Evolutionary conservation across 2,888 invertebrate species (phyloP), one percentile per base, ranked within the genome.

Genomic region (Cyaniris semiargus): DNA sequence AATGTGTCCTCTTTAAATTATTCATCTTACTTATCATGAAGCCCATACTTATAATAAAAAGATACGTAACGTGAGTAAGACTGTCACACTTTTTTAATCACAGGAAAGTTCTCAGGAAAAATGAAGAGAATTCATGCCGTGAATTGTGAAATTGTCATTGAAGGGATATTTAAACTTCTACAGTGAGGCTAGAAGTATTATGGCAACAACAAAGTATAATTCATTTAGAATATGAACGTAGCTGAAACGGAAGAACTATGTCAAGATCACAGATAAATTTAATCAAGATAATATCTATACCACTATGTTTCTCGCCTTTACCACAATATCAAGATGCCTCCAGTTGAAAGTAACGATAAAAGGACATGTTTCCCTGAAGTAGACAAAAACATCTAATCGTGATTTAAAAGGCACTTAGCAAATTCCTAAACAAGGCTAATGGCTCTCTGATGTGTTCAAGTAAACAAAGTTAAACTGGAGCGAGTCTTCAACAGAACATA

Each of bases 381-480:
- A 53, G 53, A 53, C 53, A 53, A 53, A 18, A 53, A 44, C 10
- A 44, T 44, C 53, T 18, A 60, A 23, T 60, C 13, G 23, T 60
- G 23, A 60, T 23, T 60, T 23, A 60, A 60, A 60, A 60, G 13
- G 3, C 27, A 66, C 18, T 66, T 27, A 66, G 60, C 60, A 60
- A 60, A 60, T 15, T 27, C 27, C 13, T 15, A 27, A 66, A 66
- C 27, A 66, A 31, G 27, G 60, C 15, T 66, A 66, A 66, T 66
- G 27, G 27, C 23, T 27, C 27, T 66, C 13, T 66, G 15, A 66
- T 66, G 66, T 31, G 27, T 66, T 66, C 18, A 7, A 31, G 66
- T 66, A 66, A 66, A 66, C 66, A 66, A 66, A 15, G 66, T 66
- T 5, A 23, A 72, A 72, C 72, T 72, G 23, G 21, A 72, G 38